phyloP scores from a whole-genome alignment of 2,888 invertebrate species.

The Polydrusus cervinus region DNA sequence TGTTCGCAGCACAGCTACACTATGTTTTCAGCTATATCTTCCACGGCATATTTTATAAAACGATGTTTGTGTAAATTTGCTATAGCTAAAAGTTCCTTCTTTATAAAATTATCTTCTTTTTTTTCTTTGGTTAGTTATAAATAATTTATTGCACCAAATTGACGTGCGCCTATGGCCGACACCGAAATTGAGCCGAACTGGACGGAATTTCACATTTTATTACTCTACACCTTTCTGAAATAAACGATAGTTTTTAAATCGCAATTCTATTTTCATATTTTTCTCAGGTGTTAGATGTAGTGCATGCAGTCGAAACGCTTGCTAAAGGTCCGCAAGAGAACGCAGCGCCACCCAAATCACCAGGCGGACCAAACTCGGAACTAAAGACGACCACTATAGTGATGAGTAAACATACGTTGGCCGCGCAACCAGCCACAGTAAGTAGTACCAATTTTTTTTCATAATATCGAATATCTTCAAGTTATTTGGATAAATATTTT shows the following conservation, averaged over 20 bases:
- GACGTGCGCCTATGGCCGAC: too few species aligned
- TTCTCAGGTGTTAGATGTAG: constrained; percentile 52
- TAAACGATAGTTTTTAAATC: not conserved
- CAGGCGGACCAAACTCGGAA: constrained; percentile 75
- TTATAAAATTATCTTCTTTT: too few species aligned
- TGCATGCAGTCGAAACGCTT: constrained; percentile 85
- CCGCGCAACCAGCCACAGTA: constrained; percentile 79
- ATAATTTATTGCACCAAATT: too few species aligned
- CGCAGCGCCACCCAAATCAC: constrained; percentile 83
- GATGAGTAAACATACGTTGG: constrained; percentile 94
- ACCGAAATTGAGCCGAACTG: too few species aligned
- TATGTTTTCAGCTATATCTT: too few species aligned
- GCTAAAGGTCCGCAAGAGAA: constrained; percentile 76
- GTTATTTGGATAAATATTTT: constrained; percentile 7
- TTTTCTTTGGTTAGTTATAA: too few species aligned
- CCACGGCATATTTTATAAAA: too few species aligned
- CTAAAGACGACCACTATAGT: constrained; percentile 92
- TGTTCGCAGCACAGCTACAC: too few species aligned
- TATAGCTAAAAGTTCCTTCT: too few species aligned
- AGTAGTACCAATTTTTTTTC: constrained; percentile 64
- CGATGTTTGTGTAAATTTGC: too few species aligned
- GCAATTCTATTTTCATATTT: not conserved
- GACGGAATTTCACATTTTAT: too few species aligned
- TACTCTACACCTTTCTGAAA: too few species aligned
- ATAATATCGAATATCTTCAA: not conserved